Conservation (phyloP, 2,113 vertebrate species). For the Takifugu bimaculatus region DNA sequence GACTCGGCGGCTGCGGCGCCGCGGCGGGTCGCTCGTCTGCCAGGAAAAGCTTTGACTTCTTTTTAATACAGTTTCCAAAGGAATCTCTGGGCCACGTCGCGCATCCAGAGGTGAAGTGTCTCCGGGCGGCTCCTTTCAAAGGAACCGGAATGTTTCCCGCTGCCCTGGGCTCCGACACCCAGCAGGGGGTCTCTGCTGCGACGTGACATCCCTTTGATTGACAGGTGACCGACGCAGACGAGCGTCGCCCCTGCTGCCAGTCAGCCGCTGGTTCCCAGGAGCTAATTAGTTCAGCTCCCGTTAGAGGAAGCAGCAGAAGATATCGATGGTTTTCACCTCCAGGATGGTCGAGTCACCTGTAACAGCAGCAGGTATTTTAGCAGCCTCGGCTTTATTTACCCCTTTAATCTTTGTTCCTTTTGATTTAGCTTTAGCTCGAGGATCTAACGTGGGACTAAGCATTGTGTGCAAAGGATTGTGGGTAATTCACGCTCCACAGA, state of each 20-base stretch:
- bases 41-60: constrained; percentile 35
- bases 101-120: constrained; percentile 34
- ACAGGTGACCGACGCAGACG: constrained; percentile 17
- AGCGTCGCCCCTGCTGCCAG: not conserved
- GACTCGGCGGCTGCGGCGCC: constrained; percentile 33
- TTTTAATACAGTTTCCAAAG: constrained; percentile 46
- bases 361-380: no score
- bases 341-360: no score
- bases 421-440: no score
- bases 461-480: no score
- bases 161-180: constrained; percentile 15
- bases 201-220: constrained; percentile 10
- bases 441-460: no score
- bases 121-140: constrained; percentile 26
- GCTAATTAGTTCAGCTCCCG: no score
- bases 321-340: no score
- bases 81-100: constrained; percentile 21
- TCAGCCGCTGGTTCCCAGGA: constrained; percentile 3
- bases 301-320: no score
- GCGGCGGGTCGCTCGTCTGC: constrained; percentile 23
- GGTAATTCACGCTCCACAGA: no score
- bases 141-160: constrained; percentile 2
- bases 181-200: not conserved
- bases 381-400: no score
- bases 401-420: no score